Evolutionary conservation across 2,113 vertebrate species (phyloP).

Genomic region (Vulpes vulpes): DNA sequence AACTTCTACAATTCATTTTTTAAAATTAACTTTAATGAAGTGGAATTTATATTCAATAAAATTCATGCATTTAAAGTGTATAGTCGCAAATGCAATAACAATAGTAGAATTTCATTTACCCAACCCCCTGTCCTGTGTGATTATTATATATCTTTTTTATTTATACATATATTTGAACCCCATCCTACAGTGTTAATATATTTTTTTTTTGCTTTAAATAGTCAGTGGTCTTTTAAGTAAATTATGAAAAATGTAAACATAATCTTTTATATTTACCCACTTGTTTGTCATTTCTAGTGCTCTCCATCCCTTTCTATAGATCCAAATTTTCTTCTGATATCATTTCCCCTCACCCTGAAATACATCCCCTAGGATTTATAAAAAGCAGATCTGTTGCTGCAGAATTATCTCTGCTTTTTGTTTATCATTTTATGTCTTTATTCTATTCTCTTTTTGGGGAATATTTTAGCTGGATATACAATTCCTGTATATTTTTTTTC

Average conservation of each 20-base stretch:
- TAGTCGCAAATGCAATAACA: neutral
- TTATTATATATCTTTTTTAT: neutral
- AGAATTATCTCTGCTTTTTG: neutral
- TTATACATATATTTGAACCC: neutral
- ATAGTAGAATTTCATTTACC: neutral
- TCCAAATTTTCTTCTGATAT: neutral
- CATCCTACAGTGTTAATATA: neutral
- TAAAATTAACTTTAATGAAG: neutral
- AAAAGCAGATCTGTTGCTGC: neutral
- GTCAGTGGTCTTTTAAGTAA: slow-evolving; percentile 1
- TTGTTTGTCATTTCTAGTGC: neutral
- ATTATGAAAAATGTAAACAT: neutral
- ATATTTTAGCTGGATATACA: neutral
- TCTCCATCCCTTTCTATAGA: neutral
- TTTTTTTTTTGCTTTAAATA: slow-evolving; percentile 13
- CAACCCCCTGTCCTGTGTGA: neutral
- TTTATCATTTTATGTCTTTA: neutral
- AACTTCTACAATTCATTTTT: neutral
- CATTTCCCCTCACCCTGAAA: neutral
- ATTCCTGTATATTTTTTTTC: neutral
- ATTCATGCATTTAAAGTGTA: neutral
- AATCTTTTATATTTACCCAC: neutral
- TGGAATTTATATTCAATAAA: neutral
- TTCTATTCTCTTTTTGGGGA: neutral
- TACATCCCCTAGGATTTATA: neutral